Evolutionary conservation across 1,140 invertebrate species (phyloP), one percentile per base, ranked within the genome.

Genomic region (Chlorops oryzae): DNA sequence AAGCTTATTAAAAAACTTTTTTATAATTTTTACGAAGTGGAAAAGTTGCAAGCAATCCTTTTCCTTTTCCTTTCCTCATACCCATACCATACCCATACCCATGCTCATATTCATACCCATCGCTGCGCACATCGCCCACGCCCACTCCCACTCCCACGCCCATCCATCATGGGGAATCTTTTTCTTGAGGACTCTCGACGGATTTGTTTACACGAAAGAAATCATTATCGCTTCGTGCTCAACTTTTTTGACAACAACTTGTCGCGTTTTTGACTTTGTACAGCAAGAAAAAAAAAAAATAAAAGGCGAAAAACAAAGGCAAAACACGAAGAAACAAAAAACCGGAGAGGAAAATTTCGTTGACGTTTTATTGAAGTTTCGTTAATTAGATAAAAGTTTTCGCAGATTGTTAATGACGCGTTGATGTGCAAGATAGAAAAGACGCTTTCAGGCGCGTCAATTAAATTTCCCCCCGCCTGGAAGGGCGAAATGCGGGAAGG

Each of bases 321-420:
- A 23, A 13, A 23, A 24, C n/a, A 5, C 15, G 37, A n/a, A 39
- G 37, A 20, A 39, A n/a, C 20, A 39, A 20, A 5, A 39, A 39
- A 61, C 57, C 56, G 58, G 57, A 46, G 58, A 46, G 56, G 52
- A 44, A 37, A 46, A 27, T 43, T 42, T 47, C 34, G 56, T 50
- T 56, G 58, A 57, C 64, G 55, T 64, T 66, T 58, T 61, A 64
- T 61, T 66, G 61, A 66, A 66, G 61, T 64, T 66, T 66, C 58
- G 66, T 66, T 66, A 66, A 66, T 66, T 66, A 66, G 64, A 66
- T 66, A 66, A 66, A 66, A 66, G 63, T 66, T 66, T 56, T 20
- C 45, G 13, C 42, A 47, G 48, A 66, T 66, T 66, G 61, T 63
- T 66, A 63, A 66, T 62, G 63, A 59, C 53, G 61, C 63, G 55